These are phyloP conservation scores for Altica lythri DNA, from an alignment of 2,888 invertebrate species.

Conservation along the genomic window DNA sequence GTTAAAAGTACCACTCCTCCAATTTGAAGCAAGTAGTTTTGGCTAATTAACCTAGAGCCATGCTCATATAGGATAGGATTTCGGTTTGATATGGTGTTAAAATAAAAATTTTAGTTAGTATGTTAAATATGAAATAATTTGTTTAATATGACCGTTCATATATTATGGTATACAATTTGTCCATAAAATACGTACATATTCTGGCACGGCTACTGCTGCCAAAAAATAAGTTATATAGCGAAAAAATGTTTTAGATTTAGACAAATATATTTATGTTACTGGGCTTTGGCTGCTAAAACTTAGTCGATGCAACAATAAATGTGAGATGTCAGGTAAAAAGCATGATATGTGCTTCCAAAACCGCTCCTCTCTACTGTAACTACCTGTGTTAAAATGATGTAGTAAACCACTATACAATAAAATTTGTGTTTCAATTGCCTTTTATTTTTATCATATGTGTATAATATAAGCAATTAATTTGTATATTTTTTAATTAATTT, in stretches of 20 bases:
- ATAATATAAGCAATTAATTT: no score
- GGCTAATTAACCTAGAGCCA: no score
- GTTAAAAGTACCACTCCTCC: no score
- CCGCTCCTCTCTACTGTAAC: conserved; percentile 51
- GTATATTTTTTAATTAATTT: no score
- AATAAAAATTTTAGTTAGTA: no score
- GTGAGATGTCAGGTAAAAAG: conserved; percentile 48
- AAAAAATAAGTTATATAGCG: conserved; percentile 33
- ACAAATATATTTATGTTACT: conserved; percentile 49
- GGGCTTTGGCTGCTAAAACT: conserved; percentile 51
- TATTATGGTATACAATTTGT: conserved; percentile 11
- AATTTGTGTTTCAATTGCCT: conserved; percentile 33
- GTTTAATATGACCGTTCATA: conserved; percentile 11
- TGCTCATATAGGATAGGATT: no score
- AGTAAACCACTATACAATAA: conserved; percentile 48
- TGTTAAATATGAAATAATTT: not conserved
- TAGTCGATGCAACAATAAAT: conserved; percentile 46
- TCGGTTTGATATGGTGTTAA: no score
- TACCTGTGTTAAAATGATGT: conserved; percentile 53
- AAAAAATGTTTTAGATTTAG: conserved; percentile 35
- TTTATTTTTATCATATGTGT: no score
- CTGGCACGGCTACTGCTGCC: conserved; percentile 28
- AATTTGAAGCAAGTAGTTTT: no score
- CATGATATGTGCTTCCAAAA: conserved; percentile 56
- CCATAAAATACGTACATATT: conserved; percentile 28